Conservation (phyloP, 2,888 invertebrate species). For the Hylaea fasciaria region DNA sequence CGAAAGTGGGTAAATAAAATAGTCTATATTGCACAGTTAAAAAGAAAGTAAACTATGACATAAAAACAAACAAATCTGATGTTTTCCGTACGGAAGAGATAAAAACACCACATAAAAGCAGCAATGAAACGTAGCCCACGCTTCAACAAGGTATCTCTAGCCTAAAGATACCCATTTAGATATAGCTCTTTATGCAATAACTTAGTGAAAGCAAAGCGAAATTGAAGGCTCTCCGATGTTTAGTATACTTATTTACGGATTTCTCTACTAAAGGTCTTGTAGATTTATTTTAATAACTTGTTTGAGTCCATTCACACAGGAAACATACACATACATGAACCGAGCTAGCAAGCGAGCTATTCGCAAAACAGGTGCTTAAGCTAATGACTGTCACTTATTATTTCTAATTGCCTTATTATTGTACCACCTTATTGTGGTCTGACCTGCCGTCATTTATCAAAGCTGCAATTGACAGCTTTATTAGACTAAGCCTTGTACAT, state of each 20-base stretch:
- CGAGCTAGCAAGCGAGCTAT: too few relatives aligned
- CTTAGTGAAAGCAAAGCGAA: conserved; percentile 71
- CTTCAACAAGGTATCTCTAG: conserved; percentile 43
- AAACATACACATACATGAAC: conserved; percentile 29
- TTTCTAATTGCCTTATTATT: conserved; percentile 37
- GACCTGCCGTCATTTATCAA: conserved; percentile 41
- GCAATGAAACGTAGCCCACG: conserved; percentile 34
- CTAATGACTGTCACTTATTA: conserved; percentile 35
- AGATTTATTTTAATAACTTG: conserved; percentile 55
- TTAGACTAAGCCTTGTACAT: conserved; percentile 34
- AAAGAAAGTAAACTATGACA: conserved; percentile 24
- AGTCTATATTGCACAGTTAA: conserved; percentile 2
- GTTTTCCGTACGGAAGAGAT: conserved; percentile 31
- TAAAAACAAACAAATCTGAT: conserved; percentile 24
- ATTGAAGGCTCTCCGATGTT: conserved; percentile 66
- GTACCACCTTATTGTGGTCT: conserved; percentile 33
- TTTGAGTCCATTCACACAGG: conserved; percentile 44
- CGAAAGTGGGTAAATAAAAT: conserved; percentile 10
- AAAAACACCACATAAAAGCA: conserved; percentile 33
- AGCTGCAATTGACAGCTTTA: conserved; percentile 37
- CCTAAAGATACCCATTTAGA: conserved; percentile 63
- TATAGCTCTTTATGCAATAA: conserved; percentile 65
- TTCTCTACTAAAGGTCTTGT: conserved; percentile 67
- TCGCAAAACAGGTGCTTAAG: conserved; percentile 15
- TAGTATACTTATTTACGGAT: conserved; percentile 67